Evolutionary conservation across 1,140 invertebrate genomes (phyloP).

Genomic region (Bombus ignitus): DNA sequence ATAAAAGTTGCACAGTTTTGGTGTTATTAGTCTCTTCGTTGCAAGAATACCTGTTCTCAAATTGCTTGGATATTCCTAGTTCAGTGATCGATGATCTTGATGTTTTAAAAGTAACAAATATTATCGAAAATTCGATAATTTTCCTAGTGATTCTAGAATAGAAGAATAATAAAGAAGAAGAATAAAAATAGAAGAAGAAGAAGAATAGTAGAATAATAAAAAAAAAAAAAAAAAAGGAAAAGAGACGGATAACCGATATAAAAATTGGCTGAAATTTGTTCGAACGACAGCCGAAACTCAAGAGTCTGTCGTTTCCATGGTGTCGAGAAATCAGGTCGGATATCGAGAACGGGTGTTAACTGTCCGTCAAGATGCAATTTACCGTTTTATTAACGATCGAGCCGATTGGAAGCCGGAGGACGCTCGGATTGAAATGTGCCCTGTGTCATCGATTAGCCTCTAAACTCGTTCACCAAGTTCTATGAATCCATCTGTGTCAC

Average conservation of each 20-base stretch:
- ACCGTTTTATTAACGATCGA: slow-evolving; percentile 31
- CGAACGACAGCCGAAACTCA: neutral
- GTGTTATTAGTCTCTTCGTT: no score
- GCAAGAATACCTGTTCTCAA: no score
- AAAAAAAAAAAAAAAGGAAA: no score
- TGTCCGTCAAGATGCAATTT: slow-evolving; percentile 32
- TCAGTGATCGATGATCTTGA: no score
- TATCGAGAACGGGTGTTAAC: slow-evolving; percentile 14
- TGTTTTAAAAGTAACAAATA: no score
- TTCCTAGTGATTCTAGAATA: no score
- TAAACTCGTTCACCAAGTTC: slow-evolving; percentile 9
- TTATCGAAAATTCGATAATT: no score
- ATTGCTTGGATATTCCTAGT: no score
- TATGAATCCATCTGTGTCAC: slow-evolving; percentile 36
- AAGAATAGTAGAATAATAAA: no score
- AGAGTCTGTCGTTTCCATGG: neutral
- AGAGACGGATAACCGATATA: neutral
- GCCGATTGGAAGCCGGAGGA: slow-evolving; percentile 7
- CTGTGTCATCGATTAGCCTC: slow-evolving; percentile 15
- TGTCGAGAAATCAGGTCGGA: slow-evolving; percentile 9
- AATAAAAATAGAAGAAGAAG: no score
- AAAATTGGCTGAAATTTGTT: neutral
- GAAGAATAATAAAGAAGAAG: no score
- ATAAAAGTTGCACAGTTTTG: no score
- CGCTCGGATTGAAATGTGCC: slow-evolving; percentile 18